Evolutionary conservation across 35 echinoderm and acorn worm species (phyloP), one percentile per base, ranked within the genome.

Genomic region (Patiria miniata): DNA sequence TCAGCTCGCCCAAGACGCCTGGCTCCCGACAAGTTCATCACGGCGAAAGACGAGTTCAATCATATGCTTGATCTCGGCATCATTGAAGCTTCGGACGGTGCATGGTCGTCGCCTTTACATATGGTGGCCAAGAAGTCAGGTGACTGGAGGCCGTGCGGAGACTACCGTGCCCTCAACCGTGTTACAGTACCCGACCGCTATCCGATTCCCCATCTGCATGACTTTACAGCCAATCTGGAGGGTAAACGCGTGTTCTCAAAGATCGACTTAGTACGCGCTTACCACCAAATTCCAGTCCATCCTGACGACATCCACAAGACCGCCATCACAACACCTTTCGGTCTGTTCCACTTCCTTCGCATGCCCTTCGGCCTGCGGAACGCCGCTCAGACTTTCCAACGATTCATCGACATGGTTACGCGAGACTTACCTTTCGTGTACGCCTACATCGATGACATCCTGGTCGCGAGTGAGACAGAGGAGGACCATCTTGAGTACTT

Each of bases 361-460:
- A 87, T 87, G 85, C 85, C 85, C 4, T 87, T 87, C 18, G 61
- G 85, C 0, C 85, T 87, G 6, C 8, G 85, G 18, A 87, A 87
- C 33, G 85, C 85, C n/a, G 85, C 85, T 19, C 85, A 87, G 44
- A 78, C 65, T 1, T 87, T 87, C 69, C 85, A 87, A 87, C 61
- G 40, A 2, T 87, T 87, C 52, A 87, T 87, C 18, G 68, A 87
- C n/a, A 28, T 44, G 58, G 85, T 87, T 78, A 44, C 29, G 2
- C 42, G 73, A 9, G 85, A 68, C 47, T 37, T 87, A 8, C 39
- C 26, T 17, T 87, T 87, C 37, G 85, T 87, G 9, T 87, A 78
- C 42, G 73, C 68, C 1, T 87, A 87, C 19, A 79, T 87, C 0
- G 85, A 87, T 39, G 34, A 87, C 40, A 55, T 87, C 40, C 52